These are phyloP conservation scores for Myanophis thanlyinensis DNA, from an alignment of 2,113 vertebrate genomes.

Conservation along the genomic window DNA sequence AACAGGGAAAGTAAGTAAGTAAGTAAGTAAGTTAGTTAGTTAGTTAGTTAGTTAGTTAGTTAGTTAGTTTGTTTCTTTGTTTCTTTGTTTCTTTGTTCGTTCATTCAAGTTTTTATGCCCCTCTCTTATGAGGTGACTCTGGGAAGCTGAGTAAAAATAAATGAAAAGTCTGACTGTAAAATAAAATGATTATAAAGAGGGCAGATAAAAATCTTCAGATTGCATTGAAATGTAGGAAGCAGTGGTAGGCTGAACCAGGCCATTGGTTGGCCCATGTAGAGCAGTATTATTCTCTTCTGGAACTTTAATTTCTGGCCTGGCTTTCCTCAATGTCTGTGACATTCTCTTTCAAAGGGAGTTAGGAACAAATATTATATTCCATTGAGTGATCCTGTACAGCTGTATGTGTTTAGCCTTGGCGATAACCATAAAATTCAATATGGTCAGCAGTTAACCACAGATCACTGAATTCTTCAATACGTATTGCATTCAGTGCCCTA, in stretches of 20 bases:
- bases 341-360: neutral
- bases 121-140: neutral
- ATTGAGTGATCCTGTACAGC: neutral
- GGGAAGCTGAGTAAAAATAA: neutral
- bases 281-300: neutral
- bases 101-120: neutral
- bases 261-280: neutral
- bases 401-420: neutral
- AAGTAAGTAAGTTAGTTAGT: too few relatives aligned
- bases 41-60: too few relatives aligned
- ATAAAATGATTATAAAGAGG: neutral
- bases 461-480: neutral
- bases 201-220: neutral
- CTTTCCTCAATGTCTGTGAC: neutral
- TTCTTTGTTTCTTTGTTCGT: neutral
- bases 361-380: neutral
- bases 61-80: too few relatives aligned
- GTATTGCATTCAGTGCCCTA: neutral
- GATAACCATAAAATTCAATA: neutral
- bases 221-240: neutral
- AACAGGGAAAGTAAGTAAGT: neutral
- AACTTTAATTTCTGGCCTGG: neutral
- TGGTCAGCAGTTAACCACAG: neutral
- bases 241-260: neutral
- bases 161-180: neutral